phyloP scores from a whole-genome alignment of 2,797 vertebrate species.

The Perdix hodgsoniae region DNA sequence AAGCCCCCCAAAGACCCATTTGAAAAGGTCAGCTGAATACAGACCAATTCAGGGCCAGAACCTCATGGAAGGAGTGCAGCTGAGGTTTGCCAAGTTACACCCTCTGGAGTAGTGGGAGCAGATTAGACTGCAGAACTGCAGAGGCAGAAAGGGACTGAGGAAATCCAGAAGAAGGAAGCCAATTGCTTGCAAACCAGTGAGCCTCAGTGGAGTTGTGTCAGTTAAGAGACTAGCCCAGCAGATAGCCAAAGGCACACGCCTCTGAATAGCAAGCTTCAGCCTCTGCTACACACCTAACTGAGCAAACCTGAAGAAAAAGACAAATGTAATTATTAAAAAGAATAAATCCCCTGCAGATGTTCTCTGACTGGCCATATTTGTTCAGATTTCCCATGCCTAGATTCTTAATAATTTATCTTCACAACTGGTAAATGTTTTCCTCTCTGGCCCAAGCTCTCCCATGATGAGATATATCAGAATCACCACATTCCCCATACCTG shows the following conservation, averaged over 20 bases:
- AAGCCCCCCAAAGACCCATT: slow-evolving; percentile 1
- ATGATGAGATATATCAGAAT: neutral
- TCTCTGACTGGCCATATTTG: neutral
- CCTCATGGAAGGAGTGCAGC: neutral
- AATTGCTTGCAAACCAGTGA: neutral
- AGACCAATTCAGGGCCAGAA: neutral
- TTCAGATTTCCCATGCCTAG: rapidly evolving
- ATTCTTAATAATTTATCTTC: neutral
- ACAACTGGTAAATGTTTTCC: neutral
- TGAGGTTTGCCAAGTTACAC: slow-evolving; percentile 9
- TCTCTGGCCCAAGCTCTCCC: neutral
- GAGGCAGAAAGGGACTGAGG: neutral
- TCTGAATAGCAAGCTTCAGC: neutral
- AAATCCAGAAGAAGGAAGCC: neutral
- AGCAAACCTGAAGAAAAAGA: neutral
- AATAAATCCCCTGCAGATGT: neutral
- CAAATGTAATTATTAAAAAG: neutral
- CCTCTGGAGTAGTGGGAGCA: neutral
- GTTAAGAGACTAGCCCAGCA: neutral
- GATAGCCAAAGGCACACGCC: neutral
- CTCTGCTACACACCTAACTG: neutral
- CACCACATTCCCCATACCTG: neutral
- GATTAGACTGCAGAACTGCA: neutral
- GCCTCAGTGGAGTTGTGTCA: neutral
- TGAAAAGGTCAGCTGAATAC: slow-evolving; percentile 28